Evolutionary conservation across 2,888 invertebrate genomes (phyloP).

Genomic region (Aporophyla nigra): DNA sequence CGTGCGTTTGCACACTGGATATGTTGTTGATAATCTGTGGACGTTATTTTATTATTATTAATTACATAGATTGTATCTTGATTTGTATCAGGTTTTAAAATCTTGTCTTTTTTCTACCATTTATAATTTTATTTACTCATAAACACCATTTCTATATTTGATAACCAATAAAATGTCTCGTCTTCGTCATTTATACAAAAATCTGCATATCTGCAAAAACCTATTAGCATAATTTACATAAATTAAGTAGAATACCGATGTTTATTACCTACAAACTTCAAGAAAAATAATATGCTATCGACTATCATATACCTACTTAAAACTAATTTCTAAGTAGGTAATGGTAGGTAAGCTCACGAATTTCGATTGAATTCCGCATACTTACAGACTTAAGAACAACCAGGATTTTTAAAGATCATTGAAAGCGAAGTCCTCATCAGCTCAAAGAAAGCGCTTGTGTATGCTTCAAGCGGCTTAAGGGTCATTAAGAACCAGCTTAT

Average conservation of each 20-base stretch:
- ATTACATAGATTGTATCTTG: slow-evolving; percentile 1
- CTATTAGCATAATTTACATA: slow-evolving; percentile 13
- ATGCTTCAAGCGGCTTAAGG: slow-evolving; percentile 32
- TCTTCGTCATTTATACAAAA: background rate
- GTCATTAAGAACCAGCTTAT: slow-evolving; percentile 9
- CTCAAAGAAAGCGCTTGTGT: slow-evolving; percentile 24
- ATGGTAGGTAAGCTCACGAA: background rate
- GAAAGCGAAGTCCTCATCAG: slow-evolving; percentile 10
- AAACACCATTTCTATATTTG: background rate
- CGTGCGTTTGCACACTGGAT: background rate
- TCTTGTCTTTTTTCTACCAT: background rate
- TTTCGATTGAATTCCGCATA: slow-evolving; percentile 1
- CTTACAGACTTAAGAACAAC: background rate
- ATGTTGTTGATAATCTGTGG: slow-evolving; percentile 8
- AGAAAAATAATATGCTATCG: background rate
- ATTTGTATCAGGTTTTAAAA: slow-evolving; percentile 1
- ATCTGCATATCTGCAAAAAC: slow-evolving; percentile 1
- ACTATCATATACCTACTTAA: background rate
- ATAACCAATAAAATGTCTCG: background rate
- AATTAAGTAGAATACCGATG: slow-evolving; percentile 5
- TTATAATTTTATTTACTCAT: background rate
- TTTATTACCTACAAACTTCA: background rate
- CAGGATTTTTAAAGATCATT: background rate
- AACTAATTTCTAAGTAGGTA: slow-evolving; percentile 3
- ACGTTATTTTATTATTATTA: background rate